A percentile compares a stretch with the other conserved stretches of the same genome.
These are phyloP conservation scores for Trachelus troglodyta DNA, from an alignment of 2,888 invertebrate species.

Conservation along the genomic window DNA sequence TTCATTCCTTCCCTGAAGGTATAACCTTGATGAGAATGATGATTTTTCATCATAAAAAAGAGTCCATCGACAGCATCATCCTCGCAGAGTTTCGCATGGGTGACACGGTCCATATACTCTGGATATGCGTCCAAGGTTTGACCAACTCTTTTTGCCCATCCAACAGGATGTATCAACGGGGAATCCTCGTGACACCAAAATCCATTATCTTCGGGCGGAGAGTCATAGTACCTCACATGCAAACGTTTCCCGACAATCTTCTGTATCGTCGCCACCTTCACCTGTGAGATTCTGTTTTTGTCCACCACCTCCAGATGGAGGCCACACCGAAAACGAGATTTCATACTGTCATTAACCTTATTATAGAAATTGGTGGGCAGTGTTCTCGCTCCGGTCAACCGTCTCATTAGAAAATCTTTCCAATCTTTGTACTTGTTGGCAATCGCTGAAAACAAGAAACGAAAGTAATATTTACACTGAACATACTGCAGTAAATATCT, in stretches of 20 bases:
- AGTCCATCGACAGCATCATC: constrained; percentile 86
- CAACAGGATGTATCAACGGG: constrained; percentile 93
- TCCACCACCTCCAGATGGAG: constrained; percentile 94
- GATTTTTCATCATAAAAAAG: constrained; percentile 74
- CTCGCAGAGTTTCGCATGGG: constrained; percentile 76
- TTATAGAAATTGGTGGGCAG: constrained; percentile 92
- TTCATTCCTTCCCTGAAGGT: constrained; percentile 89
- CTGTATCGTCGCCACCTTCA: constrained; percentile 88
- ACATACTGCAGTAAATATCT: background rate
- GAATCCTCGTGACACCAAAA: constrained; percentile 99
- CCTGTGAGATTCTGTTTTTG: constrained; percentile 94
- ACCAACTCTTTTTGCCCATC: constrained; percentile 94
- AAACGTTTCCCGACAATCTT: constrained; percentile 93
- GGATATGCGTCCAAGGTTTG: constrained; percentile 89
- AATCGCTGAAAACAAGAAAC: constrained; percentile 71
- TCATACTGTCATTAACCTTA: constrained; percentile 86
- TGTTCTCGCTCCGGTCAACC: constrained; percentile 94
- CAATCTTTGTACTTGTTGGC: constrained; percentile 95
- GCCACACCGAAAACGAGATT: constrained; percentile 85
- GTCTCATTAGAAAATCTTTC: constrained; percentile 93
- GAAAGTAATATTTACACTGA: background rate
- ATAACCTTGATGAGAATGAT: constrained; percentile 66
- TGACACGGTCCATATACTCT: constrained; percentile 80
- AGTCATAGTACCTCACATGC: constrained; percentile 90
- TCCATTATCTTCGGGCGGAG: constrained; percentile 82